Evolutionary conservation across 2,113 vertebrate genomes (phyloP), one percentile per base, ranked within the genome.

Genomic region (Ammodytes dubius): DNA sequence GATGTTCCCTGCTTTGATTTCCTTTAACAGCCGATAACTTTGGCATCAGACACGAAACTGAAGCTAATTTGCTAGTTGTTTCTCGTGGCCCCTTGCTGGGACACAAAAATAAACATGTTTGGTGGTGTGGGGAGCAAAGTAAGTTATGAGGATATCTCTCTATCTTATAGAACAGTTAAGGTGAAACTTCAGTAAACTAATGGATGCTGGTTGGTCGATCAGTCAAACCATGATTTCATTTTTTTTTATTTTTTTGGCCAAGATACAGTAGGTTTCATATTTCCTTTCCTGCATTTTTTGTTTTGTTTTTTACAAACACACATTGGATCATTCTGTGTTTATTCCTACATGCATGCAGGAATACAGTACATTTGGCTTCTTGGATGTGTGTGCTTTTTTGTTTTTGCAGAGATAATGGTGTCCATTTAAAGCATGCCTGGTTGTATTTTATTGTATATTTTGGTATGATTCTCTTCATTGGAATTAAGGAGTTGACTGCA

Each of bases 271-370:
- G 71, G 42, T 82, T 83, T 70, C 74, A 64, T 66, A 13, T 74
- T 88, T 81, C 76, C 11, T 81, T 81, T 86, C 46, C 50, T 87
- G 79, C 71, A 52, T 87, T 86, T 86, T 14, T 78, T 85, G 27
- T 27, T 27, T 27, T 1, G 2, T 60, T 73, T 79, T 61, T 72
- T 84, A 85, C 88, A 73, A 88, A 89, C 87, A 85, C 87, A 85
- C 85, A 89, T 90, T 56, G 42, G 77, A 73, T 85, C 91, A 92
- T 91, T 84, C 73, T 85, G 87, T 92, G 85, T 88, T 84, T 86
- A 84, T 92, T 82, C 65, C 69, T 82, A 46, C 12, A 10, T 93
- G 93, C 93, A 94, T 94, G 93, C 83, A 64, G 68, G 68, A 77
- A 81, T 77, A 76, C 58, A 77, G 79, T 77, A 76, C 58, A 80